Conservation (phyloP, 1,140 invertebrate species). For the Drosophila repleta region DNA sequence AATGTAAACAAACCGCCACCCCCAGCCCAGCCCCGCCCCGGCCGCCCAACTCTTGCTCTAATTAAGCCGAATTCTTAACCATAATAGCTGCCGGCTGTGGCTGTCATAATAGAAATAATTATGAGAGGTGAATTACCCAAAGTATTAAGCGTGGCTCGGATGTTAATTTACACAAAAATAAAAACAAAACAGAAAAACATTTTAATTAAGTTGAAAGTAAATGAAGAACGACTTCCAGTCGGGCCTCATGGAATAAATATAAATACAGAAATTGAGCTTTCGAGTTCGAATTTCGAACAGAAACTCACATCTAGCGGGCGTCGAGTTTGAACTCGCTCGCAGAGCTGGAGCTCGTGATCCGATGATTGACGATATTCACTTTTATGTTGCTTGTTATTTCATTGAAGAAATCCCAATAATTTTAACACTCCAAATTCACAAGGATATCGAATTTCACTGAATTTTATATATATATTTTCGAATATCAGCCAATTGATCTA, state of each 20-base stretch:
- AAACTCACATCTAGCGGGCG: neutral
- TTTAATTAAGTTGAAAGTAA: constrained; percentile 38
- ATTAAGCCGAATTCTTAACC: constrained; percentile 54
- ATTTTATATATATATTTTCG: too few relatives aligned
- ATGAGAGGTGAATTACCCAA: constrained; percentile 55
- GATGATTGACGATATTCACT: neutral
- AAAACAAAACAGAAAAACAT: constrained; percentile 13
- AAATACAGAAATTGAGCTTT: too few relatives aligned
- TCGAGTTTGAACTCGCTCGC: neutral
- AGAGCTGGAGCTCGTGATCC: too few relatives aligned
- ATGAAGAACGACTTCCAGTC: constrained; percentile 15
- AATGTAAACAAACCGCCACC: constrained; percentile 26
- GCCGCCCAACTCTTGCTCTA: constrained; percentile 24
- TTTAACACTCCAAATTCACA: neutral
- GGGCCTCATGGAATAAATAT: neutral
- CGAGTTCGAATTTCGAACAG: neutral
- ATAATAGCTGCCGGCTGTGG: constrained; percentile 53
- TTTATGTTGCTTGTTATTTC: neutral
- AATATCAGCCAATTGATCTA: too few relatives aligned
- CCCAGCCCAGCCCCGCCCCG: too few relatives aligned
- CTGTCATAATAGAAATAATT: constrained; percentile 59
- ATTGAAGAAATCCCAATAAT: neutral
- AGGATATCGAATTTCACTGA: neutral
- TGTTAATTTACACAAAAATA: constrained; percentile 13
- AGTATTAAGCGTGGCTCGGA: constrained; percentile 54